phyloP scores from a whole-genome alignment of 2,797 vertebrate species.

The Urosaurus nigricauda region DNA sequence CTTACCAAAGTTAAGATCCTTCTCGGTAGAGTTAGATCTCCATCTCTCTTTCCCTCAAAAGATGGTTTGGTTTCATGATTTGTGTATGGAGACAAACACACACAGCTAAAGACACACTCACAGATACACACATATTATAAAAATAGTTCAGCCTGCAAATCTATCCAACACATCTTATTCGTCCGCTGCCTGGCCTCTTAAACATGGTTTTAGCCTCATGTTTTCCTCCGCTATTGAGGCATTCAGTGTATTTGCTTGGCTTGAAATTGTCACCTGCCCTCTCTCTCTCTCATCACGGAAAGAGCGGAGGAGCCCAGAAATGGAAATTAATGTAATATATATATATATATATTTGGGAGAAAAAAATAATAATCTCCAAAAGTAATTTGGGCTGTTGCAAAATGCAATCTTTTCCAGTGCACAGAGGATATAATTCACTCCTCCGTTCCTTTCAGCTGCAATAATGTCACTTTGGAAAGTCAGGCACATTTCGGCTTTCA shows the following conservation, averaged over 20 bases:
- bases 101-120: neutral
- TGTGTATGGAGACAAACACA: too few relatives aligned
- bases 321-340: neutral
- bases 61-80: neutral
- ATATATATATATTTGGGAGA: too few relatives aligned
- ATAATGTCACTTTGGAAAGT: slow-evolving; percentile 25
- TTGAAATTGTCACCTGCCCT: neutral
- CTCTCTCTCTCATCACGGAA: too few relatives aligned
- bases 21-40: neutral
- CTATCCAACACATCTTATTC: too few relatives aligned
- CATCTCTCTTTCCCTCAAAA: neutral
- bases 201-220: neutral
- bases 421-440: neutral
- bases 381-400: neutral
- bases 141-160: too few relatives aligned
- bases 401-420: neutral
- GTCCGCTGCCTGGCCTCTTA: neutral
- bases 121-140: neutral
- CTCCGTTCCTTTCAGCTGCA: slow-evolving; percentile 15
- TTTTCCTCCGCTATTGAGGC: neutral
- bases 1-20: neutral
- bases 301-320: neutral
- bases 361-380: neutral
- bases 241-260: too few relatives aligned
- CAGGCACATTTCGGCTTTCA: neutral